These are phyloP conservation scores for Kradibia gibbosae DNA, from an alignment of 1,140 invertebrate genomes.

Conservation along the genomic window DNA sequence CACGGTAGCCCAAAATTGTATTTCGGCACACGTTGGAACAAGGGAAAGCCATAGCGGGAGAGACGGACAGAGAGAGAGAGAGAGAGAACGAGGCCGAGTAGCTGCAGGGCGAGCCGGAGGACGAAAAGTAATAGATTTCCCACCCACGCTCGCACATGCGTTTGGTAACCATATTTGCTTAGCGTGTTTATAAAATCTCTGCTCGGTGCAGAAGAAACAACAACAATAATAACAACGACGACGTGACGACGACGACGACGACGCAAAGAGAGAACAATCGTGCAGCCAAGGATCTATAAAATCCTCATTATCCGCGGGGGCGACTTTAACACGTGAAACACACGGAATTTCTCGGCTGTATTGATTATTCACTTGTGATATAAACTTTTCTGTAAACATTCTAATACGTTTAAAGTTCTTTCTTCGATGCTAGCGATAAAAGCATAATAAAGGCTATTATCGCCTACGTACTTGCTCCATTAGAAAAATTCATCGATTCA, in stretches of 20 bases:
- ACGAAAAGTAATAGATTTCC: conserved; percentile 50
- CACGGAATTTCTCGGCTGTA: background rate
- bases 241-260: too few relatives aligned
- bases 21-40: conserved; percentile 32
- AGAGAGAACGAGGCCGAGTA: background rate
- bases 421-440: too few relatives aligned
- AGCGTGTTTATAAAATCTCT: conserved; percentile 25
- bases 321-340: background rate
- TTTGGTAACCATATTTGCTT: conserved; percentile 45
- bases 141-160: background rate
- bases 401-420: too few relatives aligned
- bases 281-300: background rate
- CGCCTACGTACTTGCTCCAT: too few relatives aligned
- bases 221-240: too few relatives aligned
- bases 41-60: background rate
- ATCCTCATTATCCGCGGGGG: background rate
- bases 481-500: too few relatives aligned
- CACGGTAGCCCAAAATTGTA: conserved; percentile 45
- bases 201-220: too few relatives aligned
- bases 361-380: background rate
- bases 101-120: background rate
- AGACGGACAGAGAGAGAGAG: background rate
- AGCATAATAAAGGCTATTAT: too few relatives aligned
- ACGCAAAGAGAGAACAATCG: background rate
- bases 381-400: background rate